Evolutionary conservation across 1,140 invertebrate species (phyloP).

Genomic region (Diachasma alloeum): DNA sequence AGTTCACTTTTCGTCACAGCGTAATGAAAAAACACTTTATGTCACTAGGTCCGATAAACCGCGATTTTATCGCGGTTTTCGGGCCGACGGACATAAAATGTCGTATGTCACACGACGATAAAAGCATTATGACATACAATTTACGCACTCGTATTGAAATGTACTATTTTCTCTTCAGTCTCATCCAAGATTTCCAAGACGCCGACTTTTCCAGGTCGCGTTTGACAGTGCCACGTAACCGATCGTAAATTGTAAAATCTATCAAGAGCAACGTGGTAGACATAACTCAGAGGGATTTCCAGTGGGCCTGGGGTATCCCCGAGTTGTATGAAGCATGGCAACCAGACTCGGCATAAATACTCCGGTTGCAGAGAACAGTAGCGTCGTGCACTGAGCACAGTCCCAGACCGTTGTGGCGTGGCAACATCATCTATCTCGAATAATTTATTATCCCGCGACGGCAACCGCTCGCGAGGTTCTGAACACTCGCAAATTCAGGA

Average conservation of each 20-base stretch:
- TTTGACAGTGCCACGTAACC: conserved; percentile 28
- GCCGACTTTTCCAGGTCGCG: background rate
- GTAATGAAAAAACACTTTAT: too few species aligned
- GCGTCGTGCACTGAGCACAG: conserved; percentile 48
- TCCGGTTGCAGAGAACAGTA: conserved; percentile 59
- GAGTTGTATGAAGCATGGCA: conserved; percentile 63
- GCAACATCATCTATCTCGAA: conserved; percentile 66
- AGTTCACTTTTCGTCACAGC: too few species aligned
- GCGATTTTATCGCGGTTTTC: too few species aligned
- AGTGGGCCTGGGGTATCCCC: conserved; percentile 25
- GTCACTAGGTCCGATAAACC: too few species aligned
- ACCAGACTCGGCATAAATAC: conserved; percentile 66
- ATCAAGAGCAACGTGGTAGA: conserved; percentile 65
- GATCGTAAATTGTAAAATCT: conserved; percentile 67
- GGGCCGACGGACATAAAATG: too few species aligned
- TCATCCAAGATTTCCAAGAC: background rate
- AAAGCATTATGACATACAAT: too few species aligned
- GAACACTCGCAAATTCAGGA: background rate
- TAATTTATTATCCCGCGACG: conserved; percentile 63
- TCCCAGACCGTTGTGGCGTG: conserved; percentile 59
- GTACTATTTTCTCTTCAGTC: too few species aligned
- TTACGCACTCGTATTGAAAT: too few species aligned
- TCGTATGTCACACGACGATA: too few species aligned
- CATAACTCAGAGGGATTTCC: conserved; percentile 61
- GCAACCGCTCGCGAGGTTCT: conserved; percentile 16